Evolutionary conservation across 2,888 invertebrate species (phyloP).

Genomic region (Lycocerus yunnanus): DNA sequence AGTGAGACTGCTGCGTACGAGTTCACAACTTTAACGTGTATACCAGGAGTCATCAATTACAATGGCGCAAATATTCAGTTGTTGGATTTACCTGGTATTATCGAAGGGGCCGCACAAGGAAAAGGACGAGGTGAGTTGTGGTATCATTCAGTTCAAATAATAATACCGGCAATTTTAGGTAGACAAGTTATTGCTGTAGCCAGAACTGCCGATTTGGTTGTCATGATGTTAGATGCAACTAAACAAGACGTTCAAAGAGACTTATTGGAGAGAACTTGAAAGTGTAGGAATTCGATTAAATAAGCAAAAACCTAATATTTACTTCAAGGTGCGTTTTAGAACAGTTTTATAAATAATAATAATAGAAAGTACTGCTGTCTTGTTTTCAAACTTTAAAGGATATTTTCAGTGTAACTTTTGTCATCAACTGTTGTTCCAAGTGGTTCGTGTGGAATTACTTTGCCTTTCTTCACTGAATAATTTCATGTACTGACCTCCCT

Average conservation of each 20-base stretch:
- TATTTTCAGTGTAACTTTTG: no score
- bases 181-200: slow-evolving; percentile 93
- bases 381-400: no score
- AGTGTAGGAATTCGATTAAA: slow-evolving; percentile 97
- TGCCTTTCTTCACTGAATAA: no score
- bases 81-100: slow-evolving; percentile 98
- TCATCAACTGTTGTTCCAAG: no score
- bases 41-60: slow-evolving; percentile 98
- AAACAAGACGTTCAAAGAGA: slow-evolving; percentile 96
- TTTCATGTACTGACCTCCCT: no score
- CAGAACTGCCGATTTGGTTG: slow-evolving; percentile 93
- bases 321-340: slow-evolving; percentile 79
- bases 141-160: not conserved
- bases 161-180: slow-evolving; percentile 36
- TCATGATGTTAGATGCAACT: slow-evolving; percentile 99
- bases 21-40: slow-evolving; percentile 98
- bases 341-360: not conserved
- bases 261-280: slow-evolving; percentile 94
- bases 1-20: slow-evolving; percentile 98
- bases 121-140: slow-evolving; percentile 51
- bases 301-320: slow-evolving; percentile 94
- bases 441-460: no score
- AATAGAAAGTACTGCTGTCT: no score
- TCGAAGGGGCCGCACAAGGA: slow-evolving; percentile 94
- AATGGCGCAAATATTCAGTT: slow-evolving; percentile 98